Base-by-base conservation (phyloP, 2,888 invertebrate species). In the Drosophila fulvimacula region DNA sequence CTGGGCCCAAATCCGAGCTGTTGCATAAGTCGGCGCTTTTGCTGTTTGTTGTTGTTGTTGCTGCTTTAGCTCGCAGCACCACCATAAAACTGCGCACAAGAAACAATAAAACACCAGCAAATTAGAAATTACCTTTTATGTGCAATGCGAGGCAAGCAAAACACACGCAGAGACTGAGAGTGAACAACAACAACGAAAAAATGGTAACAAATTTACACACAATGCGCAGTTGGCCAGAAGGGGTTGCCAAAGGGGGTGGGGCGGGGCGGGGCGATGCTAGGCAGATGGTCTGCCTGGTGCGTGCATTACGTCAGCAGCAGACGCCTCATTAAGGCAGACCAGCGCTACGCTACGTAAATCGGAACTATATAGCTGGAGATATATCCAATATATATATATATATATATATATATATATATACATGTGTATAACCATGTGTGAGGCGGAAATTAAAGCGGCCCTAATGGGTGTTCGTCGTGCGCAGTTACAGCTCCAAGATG, bases 31-130 rank as follows among this genome's bases (percentile, higher is more conserved):
- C 24, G 27, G 52, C 9, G 36, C 10, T 30, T 58, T 42, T 15
- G 39, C 39, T 30, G 39, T 39, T 53, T 32, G 38, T 34, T 19
- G 52, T 17, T 63, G 44, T 48, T 64, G 19, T 3, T 51, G 52
- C 17, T 51, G 53, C 52, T n/a, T n/a, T 30, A 6, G 27, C 27
- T 30, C 7, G 27, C 59, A 32, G 58, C 60, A 60, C 55, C 61
- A 62, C 71, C 83, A 75, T 88, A 88, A 82, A 88, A 73, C 74
- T 65, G 65, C 67, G 77, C 81, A 64, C 81, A 76, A 74, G 73
- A 88, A 89, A 85, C 88, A 88, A 85, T 86, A 85, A 88, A 85
- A 89, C 83, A 82, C 76, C 83, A 89, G 73, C 81, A 88, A 85
- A 89, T 85, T 85, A 85, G 85, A 85, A 89, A 85, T 85, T 80